Conservation (phyloP, 2,113 vertebrate species). For the Psilopsiagon aurifrons region DNA sequence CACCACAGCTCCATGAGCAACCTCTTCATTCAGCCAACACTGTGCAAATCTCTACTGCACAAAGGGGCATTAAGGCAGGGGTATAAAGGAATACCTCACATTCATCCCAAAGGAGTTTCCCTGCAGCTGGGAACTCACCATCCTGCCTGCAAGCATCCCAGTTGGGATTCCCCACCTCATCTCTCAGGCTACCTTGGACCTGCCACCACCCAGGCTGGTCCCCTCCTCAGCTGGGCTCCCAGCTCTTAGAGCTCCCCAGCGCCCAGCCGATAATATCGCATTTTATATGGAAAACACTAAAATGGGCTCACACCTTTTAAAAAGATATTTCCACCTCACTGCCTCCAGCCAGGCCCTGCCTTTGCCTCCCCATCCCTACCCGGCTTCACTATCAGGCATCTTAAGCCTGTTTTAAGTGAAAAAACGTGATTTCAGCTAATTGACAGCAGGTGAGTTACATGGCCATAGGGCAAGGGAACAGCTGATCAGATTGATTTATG, state of each 20-base stretch:
- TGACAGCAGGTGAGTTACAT: constrained; percentile 74
- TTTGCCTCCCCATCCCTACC: constrained; percentile 42
- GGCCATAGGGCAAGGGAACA: constrained; percentile 42
- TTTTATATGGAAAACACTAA: constrained; percentile 74
- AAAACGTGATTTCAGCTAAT: constrained; percentile 79
- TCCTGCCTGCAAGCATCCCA: rapidly evolving
- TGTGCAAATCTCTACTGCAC: rapidly evolving
- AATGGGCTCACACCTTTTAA: constrained; percentile 74
- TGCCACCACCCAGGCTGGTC: not conserved
- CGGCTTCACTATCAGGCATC: constrained; percentile 32
- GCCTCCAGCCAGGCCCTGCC: constrained; percentile 38
- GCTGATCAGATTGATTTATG: constrained; percentile 64
- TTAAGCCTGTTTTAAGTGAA: constrained; percentile 77
- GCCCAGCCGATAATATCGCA: not conserved
- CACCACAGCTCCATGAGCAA: not conserved
- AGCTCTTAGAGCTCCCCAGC: constrained; percentile 15
- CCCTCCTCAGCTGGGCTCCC: not conserved
- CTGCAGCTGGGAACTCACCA: rapidly evolving
- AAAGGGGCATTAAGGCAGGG: rapidly evolving
- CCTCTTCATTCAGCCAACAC: not conserved
- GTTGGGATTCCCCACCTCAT: not conserved
- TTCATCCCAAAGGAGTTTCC: not conserved
- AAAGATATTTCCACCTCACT: constrained; percentile 73
- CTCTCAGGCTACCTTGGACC: not conserved
- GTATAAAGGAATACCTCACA: not conserved